Base-by-base conservation (phyloP, 2,113 vertebrate species). In the Paradisaea rubra region DNA sequence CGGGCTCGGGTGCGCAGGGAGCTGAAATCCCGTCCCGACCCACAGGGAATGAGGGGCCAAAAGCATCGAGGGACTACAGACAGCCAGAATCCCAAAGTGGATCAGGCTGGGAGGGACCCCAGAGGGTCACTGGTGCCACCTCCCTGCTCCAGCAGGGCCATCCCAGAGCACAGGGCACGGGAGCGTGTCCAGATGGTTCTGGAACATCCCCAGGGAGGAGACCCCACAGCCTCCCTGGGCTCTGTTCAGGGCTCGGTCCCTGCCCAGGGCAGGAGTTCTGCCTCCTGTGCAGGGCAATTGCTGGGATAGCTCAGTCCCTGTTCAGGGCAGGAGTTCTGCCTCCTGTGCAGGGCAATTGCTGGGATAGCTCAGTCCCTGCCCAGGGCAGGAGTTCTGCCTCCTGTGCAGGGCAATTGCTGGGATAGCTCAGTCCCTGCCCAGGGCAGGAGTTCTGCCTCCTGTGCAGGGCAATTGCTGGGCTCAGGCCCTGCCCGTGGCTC, bases 221-320 rank as follows among this genome's bases (percentile, higher is more conserved):
- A 6, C 4, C 1, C n/a, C 39, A 39, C 6, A 4, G 2, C 35
- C 57, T 27, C 57, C 8, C 57, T 12, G 57, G 57, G 35, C 57
- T 37, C n/a, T 27, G 57, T 2, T 11, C 56, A 2, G 9, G 57
- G 6, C 10, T 3, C 23, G n/a, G n/a, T n/a, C n/a, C n/a, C n/a
- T n/a, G n/a, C n/a, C n/a, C n/a, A n/a, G n/a, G n/a, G n/a, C n/a
- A n/a, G n/a, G n/a, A n/a, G n/a, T n/a, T n/a, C n/a, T n/a, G n/a
- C n/a, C n/a, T n/a, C n/a, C n/a, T n/a, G n/a, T n/a, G n/a, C n/a
- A n/a, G n/a, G n/a, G n/a, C n/a, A n/a, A n/a, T n/a, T n/a, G n/a
- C n/a, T n/a, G n/a, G n/a, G n/a, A n/a, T n/a, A n/a, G n/a, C n/a
- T n/a, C n/a, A n/a, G n/a, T n/a, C n/a, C n/a, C n/a, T n/a, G n/a